phyloP scores from a whole-genome alignment of 2,113 vertebrate genomes.

The Platanista minor region DNA sequence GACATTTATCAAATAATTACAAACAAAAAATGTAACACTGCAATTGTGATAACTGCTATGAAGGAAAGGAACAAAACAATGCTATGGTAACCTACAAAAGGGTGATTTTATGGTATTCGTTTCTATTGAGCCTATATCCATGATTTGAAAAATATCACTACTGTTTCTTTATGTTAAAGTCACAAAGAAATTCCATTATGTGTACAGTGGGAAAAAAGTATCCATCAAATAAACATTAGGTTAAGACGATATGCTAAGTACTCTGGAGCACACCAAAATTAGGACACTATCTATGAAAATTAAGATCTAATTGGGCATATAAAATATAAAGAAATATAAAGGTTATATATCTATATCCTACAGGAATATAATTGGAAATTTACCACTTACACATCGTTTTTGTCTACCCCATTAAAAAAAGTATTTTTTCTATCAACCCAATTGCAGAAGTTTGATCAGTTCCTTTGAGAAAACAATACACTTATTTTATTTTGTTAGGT shows the following conservation, averaged over 20 bases:
- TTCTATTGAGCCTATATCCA: neutral
- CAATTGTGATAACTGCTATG: neutral
- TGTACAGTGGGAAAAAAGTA: neutral
- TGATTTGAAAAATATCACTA: neutral
- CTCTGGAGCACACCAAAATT: neutral
- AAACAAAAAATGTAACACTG: neutral
- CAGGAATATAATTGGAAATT: neutral
- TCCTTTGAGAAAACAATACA: neutral
- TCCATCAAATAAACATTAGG: neutral
- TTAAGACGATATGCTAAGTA: neutral
- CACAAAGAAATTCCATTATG: neutral
- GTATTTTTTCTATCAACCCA: neutral
- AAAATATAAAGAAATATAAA: neutral
- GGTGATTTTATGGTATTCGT: neutral
- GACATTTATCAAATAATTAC: neutral
- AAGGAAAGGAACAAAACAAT: neutral
- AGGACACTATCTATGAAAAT: neutral
- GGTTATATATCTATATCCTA: neutral
- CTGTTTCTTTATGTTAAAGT: neutral
- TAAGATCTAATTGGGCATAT: neutral
- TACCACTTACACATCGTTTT: neutral
- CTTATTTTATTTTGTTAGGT: neutral
- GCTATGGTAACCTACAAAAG: neutral
- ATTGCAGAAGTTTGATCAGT: neutral
- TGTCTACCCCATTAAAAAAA: neutral